These are phyloP conservation scores for Trogon melanurus DNA, from an alignment of 2,113 vertebrate species.

Conservation along the genomic window DNA sequence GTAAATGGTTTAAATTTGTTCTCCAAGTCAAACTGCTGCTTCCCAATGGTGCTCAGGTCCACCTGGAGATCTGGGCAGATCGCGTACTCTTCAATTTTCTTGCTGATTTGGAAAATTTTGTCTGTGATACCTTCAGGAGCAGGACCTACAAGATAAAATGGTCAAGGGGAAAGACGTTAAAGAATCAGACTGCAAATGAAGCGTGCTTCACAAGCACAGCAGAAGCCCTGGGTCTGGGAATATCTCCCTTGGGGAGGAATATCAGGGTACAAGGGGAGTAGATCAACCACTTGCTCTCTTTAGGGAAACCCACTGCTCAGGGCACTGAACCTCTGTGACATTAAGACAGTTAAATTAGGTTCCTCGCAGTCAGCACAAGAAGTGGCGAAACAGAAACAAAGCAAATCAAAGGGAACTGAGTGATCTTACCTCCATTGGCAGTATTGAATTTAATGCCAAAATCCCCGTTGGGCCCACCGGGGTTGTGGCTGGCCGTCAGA, in stretches of 20 bases:
- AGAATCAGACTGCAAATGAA: background rate
- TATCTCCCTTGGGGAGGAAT: background rate
- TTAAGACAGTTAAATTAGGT: background rate
- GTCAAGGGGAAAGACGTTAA: background rate
- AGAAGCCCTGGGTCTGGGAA: background rate
- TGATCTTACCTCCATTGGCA: conserved; percentile 87
- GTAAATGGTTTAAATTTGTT: conserved; percentile 95
- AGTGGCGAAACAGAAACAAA: background rate
- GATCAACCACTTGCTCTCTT: background rate
- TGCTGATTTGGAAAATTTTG: conserved; percentile 97
- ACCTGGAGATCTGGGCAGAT: conserved; percentile 95
- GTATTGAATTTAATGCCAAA: conserved; percentile 99
- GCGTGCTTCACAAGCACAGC: background rate
- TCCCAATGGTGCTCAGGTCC: conserved; percentile 89
- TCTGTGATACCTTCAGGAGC: conserved; percentile 94
- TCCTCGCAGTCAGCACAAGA: background rate
- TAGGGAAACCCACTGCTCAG: background rate
- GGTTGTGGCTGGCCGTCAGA: conserved; percentile 97
- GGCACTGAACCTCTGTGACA: background rate
- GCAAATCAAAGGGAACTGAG: background rate
- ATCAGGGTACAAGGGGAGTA: background rate
- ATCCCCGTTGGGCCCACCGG: conserved; percentile 93
- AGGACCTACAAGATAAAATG: conserved; percentile 80
- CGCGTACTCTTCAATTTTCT: conserved; percentile 91
- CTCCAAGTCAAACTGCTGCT: conserved; percentile 96